Evolutionary conservation across 2,797 vertebrate genomes (phyloP).

Genomic region (Centropyge bicolor): DNA sequence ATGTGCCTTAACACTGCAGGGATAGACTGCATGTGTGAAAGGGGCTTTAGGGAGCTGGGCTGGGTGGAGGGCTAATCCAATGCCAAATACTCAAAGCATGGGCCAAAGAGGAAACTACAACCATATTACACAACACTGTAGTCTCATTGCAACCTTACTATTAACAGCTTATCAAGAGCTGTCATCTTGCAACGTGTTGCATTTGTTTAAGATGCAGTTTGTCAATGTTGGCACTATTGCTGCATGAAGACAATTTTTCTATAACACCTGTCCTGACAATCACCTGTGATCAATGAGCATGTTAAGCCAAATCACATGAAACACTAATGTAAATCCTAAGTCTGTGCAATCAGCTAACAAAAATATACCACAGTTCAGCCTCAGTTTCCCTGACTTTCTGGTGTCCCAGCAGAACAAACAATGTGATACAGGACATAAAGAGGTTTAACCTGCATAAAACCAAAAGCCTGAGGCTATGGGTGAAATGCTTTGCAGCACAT

Average conservation of each 20-base stretch:
- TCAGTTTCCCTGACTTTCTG: neutral
- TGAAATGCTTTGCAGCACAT: conserved; percentile 38
- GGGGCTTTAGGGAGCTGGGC: conserved; percentile 17
- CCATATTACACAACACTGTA: conserved; percentile 39
- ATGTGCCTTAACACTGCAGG: too few relatives aligned
- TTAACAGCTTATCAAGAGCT: conserved; percentile 2
- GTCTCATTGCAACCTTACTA: conserved; percentile 25
- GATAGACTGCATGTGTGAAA: too few relatives aligned
- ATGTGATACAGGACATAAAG: conserved; percentile 8
- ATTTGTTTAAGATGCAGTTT: neutral
- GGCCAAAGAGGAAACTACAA: conserved; percentile 57
- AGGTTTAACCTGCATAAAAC: conserved; percentile 23
- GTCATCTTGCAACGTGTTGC: neutral
- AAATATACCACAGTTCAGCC: neutral
- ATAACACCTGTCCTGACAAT: neutral
- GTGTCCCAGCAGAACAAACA: conserved; percentile 13
- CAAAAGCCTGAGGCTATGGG: conserved; percentile 18
- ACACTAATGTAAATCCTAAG: neutral
- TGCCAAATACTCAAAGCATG: conserved; percentile 45
- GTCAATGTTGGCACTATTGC: neutral
- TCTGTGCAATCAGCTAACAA: neutral
- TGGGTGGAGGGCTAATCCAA: conserved; percentile 50
- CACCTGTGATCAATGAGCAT: neutral
- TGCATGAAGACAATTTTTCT: neutral
- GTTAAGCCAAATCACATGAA: conserved; percentile 1